These are phyloP conservation scores for Cryptus armator DNA, from an alignment of 2,888 invertebrate species.

Conservation along the genomic window DNA sequence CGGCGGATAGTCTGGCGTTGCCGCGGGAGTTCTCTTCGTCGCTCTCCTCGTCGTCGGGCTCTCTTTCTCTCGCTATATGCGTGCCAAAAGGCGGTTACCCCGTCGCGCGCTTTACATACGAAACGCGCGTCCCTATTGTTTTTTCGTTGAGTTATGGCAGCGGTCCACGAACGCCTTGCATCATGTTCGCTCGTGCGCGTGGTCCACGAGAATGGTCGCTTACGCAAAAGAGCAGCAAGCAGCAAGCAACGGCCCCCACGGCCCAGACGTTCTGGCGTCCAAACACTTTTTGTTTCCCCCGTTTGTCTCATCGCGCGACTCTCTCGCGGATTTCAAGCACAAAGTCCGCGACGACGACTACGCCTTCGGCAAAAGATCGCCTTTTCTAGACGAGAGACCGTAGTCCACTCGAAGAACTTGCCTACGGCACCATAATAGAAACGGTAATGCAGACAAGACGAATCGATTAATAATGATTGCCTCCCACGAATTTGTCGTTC, in stretches of 20 bases:
- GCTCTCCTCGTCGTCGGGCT: neutral
- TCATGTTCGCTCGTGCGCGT: slow-evolving; percentile 65
- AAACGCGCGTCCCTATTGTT: slow-evolving; percentile 72
- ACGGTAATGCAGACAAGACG: slow-evolving; percentile 13
- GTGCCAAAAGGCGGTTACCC: slow-evolving; percentile 71
- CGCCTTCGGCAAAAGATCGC: slow-evolving; percentile 32
- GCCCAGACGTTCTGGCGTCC: slow-evolving; percentile 71
- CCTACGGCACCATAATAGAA: neutral
- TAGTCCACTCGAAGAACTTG: slow-evolving; percentile 4
- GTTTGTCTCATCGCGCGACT: slow-evolving; percentile 31
- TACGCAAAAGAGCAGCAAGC: slow-evolving; percentile 61
- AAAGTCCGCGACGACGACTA: neutral
- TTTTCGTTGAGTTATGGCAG: slow-evolving; percentile 73
- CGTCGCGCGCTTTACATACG: slow-evolving; percentile 68
- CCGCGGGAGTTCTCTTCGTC: slow-evolving; percentile 8
- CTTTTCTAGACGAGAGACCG: neutral
- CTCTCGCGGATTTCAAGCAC: neutral
- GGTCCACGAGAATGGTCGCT: slow-evolving; percentile 62
- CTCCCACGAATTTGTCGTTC: slow-evolving; percentile 11
- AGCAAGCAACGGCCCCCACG: slow-evolving; percentile 20
- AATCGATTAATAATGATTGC: slow-evolving; percentile 26
- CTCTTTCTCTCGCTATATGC: slow-evolving; percentile 53
- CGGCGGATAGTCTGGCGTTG: slow-evolving; percentile 41
- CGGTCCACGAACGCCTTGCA: slow-evolving; percentile 72
- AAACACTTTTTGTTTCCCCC: slow-evolving; percentile 64